Evolutionary conservation across 1,140 invertebrate species (phyloP).

Genomic region (Cataglyphis hispanica): DNA sequence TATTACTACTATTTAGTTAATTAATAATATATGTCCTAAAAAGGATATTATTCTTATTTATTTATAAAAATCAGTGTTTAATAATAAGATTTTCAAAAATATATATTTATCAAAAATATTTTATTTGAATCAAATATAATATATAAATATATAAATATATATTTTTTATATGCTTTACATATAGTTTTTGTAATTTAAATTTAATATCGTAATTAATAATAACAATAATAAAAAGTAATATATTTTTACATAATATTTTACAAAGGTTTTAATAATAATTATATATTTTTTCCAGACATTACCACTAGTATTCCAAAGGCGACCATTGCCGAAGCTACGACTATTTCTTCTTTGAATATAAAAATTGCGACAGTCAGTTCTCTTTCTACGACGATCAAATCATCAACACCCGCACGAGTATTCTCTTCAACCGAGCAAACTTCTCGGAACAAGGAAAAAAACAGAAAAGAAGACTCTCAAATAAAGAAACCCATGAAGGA

Average conservation of each 20-base stretch:
- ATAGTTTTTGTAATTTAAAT: background rate
- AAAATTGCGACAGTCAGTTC: conserved; percentile 32
- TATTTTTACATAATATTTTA: background rate
- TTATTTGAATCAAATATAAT: too few relatives aligned
- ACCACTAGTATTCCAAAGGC: conserved; percentile 36
- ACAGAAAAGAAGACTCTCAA: conserved; percentile 47
- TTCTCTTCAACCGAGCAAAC: conserved; percentile 21
- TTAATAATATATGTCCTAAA: background rate
- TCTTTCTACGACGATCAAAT: background rate
- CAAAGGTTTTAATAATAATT: background rate
- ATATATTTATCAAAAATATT: background rate
- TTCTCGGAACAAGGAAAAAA: conserved; percentile 40
- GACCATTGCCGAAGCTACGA: conserved; percentile 6
- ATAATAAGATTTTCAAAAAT: background rate
- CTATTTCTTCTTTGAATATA: background rate
- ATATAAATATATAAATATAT: too few relatives aligned
- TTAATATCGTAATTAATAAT: background rate
- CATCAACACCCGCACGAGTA: conserved; percentile 1
- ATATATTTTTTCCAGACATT: conserved; percentile 10
- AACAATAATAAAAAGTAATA: background rate
- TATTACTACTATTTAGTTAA: conserved; percentile 9
- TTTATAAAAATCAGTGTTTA: background rate
- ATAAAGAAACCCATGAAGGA: conserved; percentile 72
- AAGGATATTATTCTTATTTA: background rate
- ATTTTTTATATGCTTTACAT: background rate